A percentile compares a stretch with the other conserved stretches of the same genome.
Conservation (phyloP, 2,888 invertebrate species). For the Tyria jacobaeae region DNA sequence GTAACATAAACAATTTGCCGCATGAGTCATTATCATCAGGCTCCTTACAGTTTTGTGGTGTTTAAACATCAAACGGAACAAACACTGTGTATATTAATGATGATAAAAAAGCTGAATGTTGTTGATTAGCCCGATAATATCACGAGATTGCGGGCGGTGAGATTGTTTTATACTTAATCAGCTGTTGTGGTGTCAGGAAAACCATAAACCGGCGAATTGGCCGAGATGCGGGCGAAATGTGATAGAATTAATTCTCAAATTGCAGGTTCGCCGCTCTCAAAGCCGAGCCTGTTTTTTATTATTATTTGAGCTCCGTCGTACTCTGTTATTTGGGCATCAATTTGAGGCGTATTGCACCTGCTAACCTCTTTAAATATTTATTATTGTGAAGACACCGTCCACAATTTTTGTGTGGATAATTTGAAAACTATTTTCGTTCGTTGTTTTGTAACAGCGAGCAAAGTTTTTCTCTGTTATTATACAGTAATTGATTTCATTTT, state of each 20-base stretch:
- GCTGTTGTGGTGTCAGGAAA: slow-evolving; percentile 72
- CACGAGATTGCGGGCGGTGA: slow-evolving; percentile 63
- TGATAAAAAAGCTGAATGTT: slow-evolving; percentile 53
- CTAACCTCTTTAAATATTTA: slow-evolving; percentile 82
- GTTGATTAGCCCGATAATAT: slow-evolving; percentile 70
- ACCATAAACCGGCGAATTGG: slow-evolving; percentile 68
- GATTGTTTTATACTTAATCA: slow-evolving; percentile 72
- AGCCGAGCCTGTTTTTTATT: slow-evolving; percentile 64
- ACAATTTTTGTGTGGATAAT: slow-evolving; percentile 60
- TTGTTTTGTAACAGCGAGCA: slow-evolving; percentile 49
- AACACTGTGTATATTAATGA: slow-evolving; percentile 53
- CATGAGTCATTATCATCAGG: not conserved
- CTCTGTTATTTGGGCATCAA: slow-evolving; percentile 79
- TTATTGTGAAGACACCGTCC: slow-evolving; percentile 66
- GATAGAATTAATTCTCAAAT: slow-evolving; percentile 82
- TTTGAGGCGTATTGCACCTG: slow-evolving; percentile 80
- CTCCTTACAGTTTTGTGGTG: slow-evolving; percentile 11
- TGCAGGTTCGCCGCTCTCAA: slow-evolving; percentile 70
- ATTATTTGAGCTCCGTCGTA: slow-evolving; percentile 68
- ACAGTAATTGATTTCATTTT: slow-evolving; percentile 22
- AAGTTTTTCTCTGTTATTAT: slow-evolving; percentile 50
- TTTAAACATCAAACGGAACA: slow-evolving; percentile 40
- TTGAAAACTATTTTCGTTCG: slow-evolving; percentile 60
- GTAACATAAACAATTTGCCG: no score
- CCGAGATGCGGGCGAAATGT: slow-evolving; percentile 69